Percentiles rank a stretch among this genome's conserved stretches.
Evolutionary conservation across 2,797 vertebrate species (phyloP).

Genomic region (Clarias fuscus): DNA sequence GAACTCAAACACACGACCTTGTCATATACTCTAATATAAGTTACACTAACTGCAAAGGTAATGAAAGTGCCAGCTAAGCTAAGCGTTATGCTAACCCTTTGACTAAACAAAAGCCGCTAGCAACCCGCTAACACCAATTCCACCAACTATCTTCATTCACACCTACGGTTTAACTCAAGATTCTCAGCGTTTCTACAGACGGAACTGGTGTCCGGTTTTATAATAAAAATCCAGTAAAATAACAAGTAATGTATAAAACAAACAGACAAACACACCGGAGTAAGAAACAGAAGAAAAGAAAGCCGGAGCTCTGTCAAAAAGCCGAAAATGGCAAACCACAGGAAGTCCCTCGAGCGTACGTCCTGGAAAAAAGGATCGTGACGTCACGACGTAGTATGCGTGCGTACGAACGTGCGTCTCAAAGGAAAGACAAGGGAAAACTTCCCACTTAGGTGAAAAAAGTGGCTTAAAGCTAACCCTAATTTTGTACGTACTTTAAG

Average conservation of each 20-base stretch:
- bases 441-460: no score
- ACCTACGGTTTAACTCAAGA: not conserved
- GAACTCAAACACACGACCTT: not conserved
- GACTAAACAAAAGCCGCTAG: conserved; percentile 40
- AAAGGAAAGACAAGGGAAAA: not conserved
- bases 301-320: conserved; percentile 26
- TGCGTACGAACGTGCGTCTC: not conserved
- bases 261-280: not conserved
- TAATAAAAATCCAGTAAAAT: not conserved
- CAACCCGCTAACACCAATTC: conserved; percentile 36
- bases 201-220: not conserved
- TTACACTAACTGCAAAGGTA: not conserved
- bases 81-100: not conserved
- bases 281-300: not conserved
- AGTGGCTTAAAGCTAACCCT: no score
- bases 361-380: not conserved
- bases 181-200: not conserved
- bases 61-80: not conserved
- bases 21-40: not conserved
- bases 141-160: not conserved
- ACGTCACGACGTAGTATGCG: conserved; percentile 41
- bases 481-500: no score
- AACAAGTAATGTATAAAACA: not conserved
- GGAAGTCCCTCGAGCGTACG: conserved; percentile 1
- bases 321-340: conserved; percentile 39